Conservation (phyloP, 1,140 invertebrate species). For the Drosophila fuyamai region DNA sequence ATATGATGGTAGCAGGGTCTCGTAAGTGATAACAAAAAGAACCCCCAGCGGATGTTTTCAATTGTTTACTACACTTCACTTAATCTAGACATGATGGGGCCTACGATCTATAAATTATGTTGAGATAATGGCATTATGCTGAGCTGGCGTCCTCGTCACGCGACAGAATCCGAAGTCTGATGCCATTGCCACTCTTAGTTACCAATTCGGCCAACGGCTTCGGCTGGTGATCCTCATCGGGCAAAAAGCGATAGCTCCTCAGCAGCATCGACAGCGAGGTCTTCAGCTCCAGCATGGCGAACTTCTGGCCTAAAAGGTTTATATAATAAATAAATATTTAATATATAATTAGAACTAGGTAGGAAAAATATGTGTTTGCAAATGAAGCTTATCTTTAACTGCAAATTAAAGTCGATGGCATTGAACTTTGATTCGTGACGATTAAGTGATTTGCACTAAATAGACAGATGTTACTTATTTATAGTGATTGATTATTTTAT, state of each 20-base stretch:
- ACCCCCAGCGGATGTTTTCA: not conserved
- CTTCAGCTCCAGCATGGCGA: constrained; percentile 85
- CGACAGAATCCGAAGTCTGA: constrained; percentile 71
- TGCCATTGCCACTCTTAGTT: constrained; percentile 84
- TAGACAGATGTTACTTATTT: too few relatives aligned
- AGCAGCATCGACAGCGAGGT: constrained; percentile 81
- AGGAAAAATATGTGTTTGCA: too few relatives aligned
- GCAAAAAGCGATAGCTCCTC: constrained; percentile 80
- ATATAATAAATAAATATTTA: too few relatives aligned
- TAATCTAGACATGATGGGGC: not conserved
- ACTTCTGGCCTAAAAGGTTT: constrained; percentile 84
- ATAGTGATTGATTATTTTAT: too few relatives aligned
- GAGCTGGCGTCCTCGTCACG: constrained; percentile 26
- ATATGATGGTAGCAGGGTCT: constrained; percentile 3
- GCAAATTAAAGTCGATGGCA: not conserved
- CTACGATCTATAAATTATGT: not conserved
- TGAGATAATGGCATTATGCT: not conserved
- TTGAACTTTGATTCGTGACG: not conserved
- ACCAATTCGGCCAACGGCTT: constrained; percentile 77
- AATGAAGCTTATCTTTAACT: not conserved
- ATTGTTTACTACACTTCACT: not conserved
- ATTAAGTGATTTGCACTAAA: not conserved
- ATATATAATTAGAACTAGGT: too few relatives aligned
- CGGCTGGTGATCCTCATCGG: constrained; percentile 64
- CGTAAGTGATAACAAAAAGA: constrained; percentile 7